Percentiles rank a stretch among this genome's conserved stretches.
Evolutionary conservation across 2,888 invertebrate genomes (phyloP).

Genomic region (Drosophila greeni): DNA sequence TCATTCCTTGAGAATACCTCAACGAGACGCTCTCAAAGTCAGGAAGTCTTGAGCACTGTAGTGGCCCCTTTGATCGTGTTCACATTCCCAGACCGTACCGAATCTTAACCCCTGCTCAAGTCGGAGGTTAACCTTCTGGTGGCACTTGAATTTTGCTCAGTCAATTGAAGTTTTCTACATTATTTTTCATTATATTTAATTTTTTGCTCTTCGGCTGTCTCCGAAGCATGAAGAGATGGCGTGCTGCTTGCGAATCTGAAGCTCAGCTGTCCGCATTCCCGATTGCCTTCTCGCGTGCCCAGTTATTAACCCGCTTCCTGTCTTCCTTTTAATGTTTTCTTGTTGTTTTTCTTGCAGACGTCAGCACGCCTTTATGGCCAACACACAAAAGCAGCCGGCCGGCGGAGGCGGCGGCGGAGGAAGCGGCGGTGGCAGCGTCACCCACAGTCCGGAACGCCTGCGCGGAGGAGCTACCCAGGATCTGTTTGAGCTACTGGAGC

Average conservation of each 20-base stretch:
- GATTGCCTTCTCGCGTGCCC: slow-evolving; percentile 62
- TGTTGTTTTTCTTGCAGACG: slow-evolving; percentile 80
- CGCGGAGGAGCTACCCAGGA: slow-evolving; percentile 83
- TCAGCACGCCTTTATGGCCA: slow-evolving; percentile 81
- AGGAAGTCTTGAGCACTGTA: slow-evolving; percentile 31
- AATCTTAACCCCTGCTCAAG: slow-evolving; percentile 19
- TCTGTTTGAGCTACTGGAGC: slow-evolving; percentile 95
- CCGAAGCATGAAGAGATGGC: slow-evolving; percentile 65
- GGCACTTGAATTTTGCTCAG: slow-evolving; percentile 61
- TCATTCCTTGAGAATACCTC: slow-evolving; percentile 8
- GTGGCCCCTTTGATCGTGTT: slow-evolving; percentile 27
- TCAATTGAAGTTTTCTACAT: slow-evolving; percentile 54
- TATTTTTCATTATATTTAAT: neutral
- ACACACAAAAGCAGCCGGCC: slow-evolving; percentile 65
- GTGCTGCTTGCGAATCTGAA: slow-evolving; percentile 48
- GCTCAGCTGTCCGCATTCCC: slow-evolving; percentile 24
- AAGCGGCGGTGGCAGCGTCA: slow-evolving; percentile 66
- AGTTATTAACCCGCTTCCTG: slow-evolving; percentile 57
- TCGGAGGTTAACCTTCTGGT: slow-evolving; percentile 25
- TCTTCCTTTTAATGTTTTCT: slow-evolving; percentile 45
- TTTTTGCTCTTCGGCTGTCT: slow-evolving; percentile 43
- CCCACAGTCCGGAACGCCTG: slow-evolving; percentile 79
- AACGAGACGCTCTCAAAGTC: slow-evolving; percentile 24
- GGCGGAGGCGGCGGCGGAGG: slow-evolving; percentile 52
- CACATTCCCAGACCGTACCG: slow-evolving; percentile 18